Percentiles rank a stretch among this genome's conserved stretches.
phyloP scores from a whole-genome alignment of 1,140 invertebrate genomes.

The Nymphalis io region DNA sequence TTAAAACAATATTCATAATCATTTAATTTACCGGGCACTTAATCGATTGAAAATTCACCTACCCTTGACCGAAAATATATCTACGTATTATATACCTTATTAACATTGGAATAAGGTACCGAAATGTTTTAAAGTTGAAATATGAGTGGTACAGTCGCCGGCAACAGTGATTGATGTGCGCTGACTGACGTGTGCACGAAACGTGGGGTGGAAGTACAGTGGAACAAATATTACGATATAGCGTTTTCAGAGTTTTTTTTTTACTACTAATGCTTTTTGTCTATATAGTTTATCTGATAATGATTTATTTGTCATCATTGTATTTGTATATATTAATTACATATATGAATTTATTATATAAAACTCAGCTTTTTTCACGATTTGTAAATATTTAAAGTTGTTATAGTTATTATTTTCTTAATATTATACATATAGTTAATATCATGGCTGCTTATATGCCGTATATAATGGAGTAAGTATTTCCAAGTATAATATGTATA shows the following conservation, averaged over 20 bases:
- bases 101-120: conserved; percentile 35
- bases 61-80: conserved; percentile 40
- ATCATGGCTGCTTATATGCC: too few relatives aligned
- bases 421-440: too few relatives aligned
- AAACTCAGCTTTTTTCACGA: too few relatives aligned
- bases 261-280: too few relatives aligned
- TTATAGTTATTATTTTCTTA: too few relatives aligned
- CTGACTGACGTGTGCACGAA: conserved; percentile 77
- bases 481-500: too few relatives aligned
- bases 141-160: conserved; percentile 72
- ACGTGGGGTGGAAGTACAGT: conserved; percentile 55
- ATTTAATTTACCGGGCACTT: conserved; percentile 59
- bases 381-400: too few relatives aligned
- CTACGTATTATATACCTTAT: conserved; percentile 49
- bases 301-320: too few relatives aligned
- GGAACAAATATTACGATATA: conserved; percentile 30
- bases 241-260: conserved; percentile 24
- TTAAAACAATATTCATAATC: conserved; percentile 63
- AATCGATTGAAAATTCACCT: conserved; percentile 67
- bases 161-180: conserved; percentile 76
- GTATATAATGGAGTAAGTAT: too few relatives aligned
- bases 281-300: too few relatives aligned
- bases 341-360: too few relatives aligned
- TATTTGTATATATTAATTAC: too few relatives aligned
- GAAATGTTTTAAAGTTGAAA: conserved; percentile 52